Base-by-base conservation (phyloP, 2,113 vertebrate genomes). In the Pangasianodon hypophthalmus region DNA sequence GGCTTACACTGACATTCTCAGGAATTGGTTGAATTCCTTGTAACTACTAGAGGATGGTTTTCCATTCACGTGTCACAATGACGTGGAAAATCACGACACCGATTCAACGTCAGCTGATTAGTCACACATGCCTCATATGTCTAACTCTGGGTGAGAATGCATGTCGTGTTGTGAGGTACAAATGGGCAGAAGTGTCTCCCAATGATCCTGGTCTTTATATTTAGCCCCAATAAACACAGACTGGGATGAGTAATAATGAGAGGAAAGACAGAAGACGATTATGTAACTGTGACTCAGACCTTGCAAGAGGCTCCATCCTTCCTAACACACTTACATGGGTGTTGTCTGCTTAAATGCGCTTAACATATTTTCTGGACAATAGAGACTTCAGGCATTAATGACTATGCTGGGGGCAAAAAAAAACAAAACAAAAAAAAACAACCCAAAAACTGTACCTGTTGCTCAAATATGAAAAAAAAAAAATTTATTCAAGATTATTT, bases 241-340 rank as follows among this genome's bases (percentile, higher is more conserved):
- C 80, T 10, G 87, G 60, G 50, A n/a, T 84, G 88, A 84, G 88
- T 84, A 58, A 89, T 73, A 60, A 84, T 26, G 32, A 84, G 52
- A 69, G 80, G 37, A 52, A 46, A 69, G 80, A 46, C 79, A 54
- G 48, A 88, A 48, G 62, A n/a, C 6, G 24, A 32, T 89, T 84
- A 84, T 50, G 37, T 48, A 89, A 82, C 58, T n/a, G 79, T 58
- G 86, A 77, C 69, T 77, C 86, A 84, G 88, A 88, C 81, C 67
- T 60, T 32, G 48, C 81, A 46, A 41, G 50, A 88, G 64, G 37
- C 88, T 60, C 50, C 81, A n/a, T 81, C 37, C 60, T 52, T 67
- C 87, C 6, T 41, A 80, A 69, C 79, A 64, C 60, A 52, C 58
- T 82, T 81, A 29, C 26, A 41, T 19, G 79, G 64, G 64, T 71